Conservation (phyloP, 2,888 invertebrate species). For the Arctia plantaginis region DNA sequence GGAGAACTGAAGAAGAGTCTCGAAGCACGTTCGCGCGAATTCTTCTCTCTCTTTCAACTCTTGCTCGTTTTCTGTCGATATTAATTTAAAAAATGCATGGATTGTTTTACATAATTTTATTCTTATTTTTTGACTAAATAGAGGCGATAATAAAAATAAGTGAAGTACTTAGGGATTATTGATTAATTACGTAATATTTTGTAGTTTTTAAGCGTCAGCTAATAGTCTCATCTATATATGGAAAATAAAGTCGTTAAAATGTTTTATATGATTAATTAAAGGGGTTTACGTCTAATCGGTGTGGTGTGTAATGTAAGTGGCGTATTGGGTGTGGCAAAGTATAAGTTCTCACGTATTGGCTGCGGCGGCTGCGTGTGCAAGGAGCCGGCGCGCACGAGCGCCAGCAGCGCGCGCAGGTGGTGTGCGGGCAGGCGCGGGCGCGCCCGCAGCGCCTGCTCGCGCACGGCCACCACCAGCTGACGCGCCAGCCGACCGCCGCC, state of each 20-base stretch:
- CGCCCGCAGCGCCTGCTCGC: constrained; percentile 63
- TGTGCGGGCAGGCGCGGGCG: constrained; percentile 89
- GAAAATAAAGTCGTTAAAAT: no score
- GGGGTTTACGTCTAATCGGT: no score
- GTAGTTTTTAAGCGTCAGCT: no score
- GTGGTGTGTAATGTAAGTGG: no score
- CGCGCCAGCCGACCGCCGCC: constrained; percentile 63
- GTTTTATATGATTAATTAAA: no score
- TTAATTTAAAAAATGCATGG: neutral
- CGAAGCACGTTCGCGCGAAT: constrained; percentile 98
- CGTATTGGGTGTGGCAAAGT: no score
- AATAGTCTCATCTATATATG: no score
- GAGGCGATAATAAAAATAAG: neutral
- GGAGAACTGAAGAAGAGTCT: constrained; percentile 97
- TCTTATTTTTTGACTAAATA: neutral
- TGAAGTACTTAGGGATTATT: neutral
- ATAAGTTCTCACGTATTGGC: constrained; percentile 66
- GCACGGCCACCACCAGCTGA: constrained; percentile 63
- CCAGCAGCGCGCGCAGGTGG: constrained; percentile 88
- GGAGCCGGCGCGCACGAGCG: constrained; percentile 87
- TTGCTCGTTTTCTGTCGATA: constrained; percentile 89
- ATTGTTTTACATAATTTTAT: neutral
- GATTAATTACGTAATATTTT: neutral
- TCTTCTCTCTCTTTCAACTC: constrained; percentile 95
- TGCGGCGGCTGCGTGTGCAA: constrained; percentile 84